Evolutionary conservation across 2,797 vertebrate species (phyloP), one percentile per base, ranked within the genome.

Genomic region (Acipenser ruthenus): DNA sequence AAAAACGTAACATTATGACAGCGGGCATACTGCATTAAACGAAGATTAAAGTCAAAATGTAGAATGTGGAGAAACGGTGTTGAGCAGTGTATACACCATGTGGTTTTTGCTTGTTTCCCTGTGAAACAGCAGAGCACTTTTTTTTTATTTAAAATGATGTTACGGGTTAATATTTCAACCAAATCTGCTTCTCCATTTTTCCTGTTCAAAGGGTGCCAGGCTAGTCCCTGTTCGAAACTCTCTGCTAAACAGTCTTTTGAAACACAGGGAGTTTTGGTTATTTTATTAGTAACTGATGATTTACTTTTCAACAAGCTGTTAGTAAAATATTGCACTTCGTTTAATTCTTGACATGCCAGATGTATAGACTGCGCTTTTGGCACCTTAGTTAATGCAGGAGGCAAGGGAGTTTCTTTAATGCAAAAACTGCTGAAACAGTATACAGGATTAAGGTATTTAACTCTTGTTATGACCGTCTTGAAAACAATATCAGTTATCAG

Each of bases 321-420:
- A 50, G 55, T 60, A 52, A 50, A 48, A 10, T 64, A 47, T 11
- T 64, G 48, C 49, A 6, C 49, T 64, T 37, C 37, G 37, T 37
- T 55, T 55, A 55, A 55, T 55, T 55, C 52, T n/a, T 55, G 9
- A 55, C 52, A 55, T 55, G 47, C 12, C 1, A n/a, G 15, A 11
- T 58, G 18, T 66, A 23, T 49, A 18, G 65, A 37, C 37, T 47
- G 65, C 4, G 65, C 52, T 56, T 66, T 66, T 66, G 65, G 13
- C 63, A 15, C 15, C 7, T 60, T 13, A 6, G 12, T 6, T 58
- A 50, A 8, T 50, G 9, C 9, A 18, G 8, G 23, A 47, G 10
- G 18, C 51, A 62, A 61, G 37, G 60, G 52, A 12, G n/a, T 23
- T 12, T 48, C n/a, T 10, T 53, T 55, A n/a, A 55, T 10, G 52